Base-by-base conservation (phyloP, 2,113 vertebrate genomes). In the Oreocharis arfaki region DNA sequence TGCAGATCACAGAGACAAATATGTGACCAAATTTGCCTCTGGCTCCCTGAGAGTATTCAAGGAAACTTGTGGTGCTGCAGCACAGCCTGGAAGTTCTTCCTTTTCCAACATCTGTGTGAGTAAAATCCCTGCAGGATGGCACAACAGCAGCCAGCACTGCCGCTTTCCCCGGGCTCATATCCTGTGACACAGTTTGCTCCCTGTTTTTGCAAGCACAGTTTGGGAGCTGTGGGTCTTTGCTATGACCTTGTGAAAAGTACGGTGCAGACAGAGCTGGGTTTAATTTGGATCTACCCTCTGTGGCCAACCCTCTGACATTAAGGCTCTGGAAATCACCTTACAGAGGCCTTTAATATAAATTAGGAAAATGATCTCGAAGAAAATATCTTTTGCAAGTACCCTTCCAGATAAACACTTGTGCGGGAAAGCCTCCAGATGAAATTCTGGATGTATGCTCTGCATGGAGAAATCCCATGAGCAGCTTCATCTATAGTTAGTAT, bases 401-500 rank as follows among this genome's bases (percentile, higher is more conserved):
- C 2, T 84, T 92, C 69, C 16, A 74, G 79, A 89, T 88, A 71
- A 93, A 79, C 24, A 39, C 17, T 47, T 73, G 57, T 57, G 76
- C 12, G 9, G 44, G 70, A 57, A 89, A 95, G 73, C 37, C 84
- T 85, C 55, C 59, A 83, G 93, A 96, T 93, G 90, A 92, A 96
- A 89, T 92, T 65, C 84, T 91, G 95, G 77, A 50, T 73, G 44
- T 3, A 3, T 6, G 2, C 41, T 80, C 63, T 67, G 28, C 87
- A 56, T 24, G 41, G 35, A 91, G 88, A 69, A 95, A 91, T 82
- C 96, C 95, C 96, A n/a, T 13, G 74, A 96, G 93, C 77, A 92
- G 77, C 24, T n/a, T 95, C 59, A 97, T 95, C 93, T 95, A 79
- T 79, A 76, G 53, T 95, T 88, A 96, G 35, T 65, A 97, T 89